These are phyloP conservation scores for Umimayanthus chanpuru DNA, from an alignment of 92 coral and sea anemone genomes.

Conservation along the genomic window DNA sequence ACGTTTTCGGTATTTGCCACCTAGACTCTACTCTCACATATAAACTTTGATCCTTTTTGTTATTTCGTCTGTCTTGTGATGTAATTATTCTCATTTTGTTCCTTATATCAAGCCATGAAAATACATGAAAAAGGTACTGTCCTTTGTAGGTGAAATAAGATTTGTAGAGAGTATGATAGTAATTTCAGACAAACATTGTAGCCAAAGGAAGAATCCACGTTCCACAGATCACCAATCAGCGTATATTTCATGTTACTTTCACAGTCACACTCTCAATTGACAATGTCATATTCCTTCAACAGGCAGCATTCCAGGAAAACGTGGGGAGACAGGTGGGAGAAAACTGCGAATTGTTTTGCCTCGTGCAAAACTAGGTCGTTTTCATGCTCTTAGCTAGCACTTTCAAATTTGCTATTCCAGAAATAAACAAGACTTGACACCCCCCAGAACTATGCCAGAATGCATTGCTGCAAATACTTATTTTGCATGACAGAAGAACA, in stretches of 20 bases:
- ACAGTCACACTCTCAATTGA: background rate
- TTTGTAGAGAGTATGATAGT: background rate
- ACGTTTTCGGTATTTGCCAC: too few species aligned
- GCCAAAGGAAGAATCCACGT: too few species aligned
- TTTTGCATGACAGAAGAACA: too few species aligned
- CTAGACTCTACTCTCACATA: too few species aligned
- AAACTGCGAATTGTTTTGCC: background rate
- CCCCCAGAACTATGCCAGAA: background rate
- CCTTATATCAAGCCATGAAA: background rate
- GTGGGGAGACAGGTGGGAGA: slow-evolving; percentile 92
- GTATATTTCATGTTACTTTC: background rate
- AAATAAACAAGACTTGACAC: background rate
- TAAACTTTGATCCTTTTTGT: too few species aligned
- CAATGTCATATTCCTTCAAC: slow-evolving; percentile 1
- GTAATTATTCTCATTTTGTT: background rate
- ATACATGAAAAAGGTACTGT: too few species aligned
- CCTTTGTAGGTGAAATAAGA: too few species aligned
- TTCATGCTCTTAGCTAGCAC: background rate
- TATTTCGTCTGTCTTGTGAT: background rate
- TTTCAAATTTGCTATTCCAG: background rate
- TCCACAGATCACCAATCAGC: background rate
- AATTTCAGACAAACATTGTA: background rate
- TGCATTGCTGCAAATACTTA: too few species aligned
- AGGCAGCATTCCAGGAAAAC: slow-evolving; percentile 99
- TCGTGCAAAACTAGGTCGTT: background rate